A percentile compares a stretch with the other conserved stretches of the same genome.
Evolutionary conservation across 2,888 invertebrate species (phyloP).

Genomic region (Malthinus seriepunctatus): DNA sequence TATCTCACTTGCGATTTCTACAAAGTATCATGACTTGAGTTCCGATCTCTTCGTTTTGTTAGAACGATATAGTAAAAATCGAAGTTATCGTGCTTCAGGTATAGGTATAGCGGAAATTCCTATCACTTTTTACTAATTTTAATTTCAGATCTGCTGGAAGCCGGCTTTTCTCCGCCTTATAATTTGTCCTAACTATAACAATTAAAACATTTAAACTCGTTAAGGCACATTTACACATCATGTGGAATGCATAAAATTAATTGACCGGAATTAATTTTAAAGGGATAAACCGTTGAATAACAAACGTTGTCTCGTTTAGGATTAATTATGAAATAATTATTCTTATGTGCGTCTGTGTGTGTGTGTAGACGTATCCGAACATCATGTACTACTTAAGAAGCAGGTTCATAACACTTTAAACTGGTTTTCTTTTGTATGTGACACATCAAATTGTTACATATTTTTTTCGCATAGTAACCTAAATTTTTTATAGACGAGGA

Average conservation of each 20-base stretch:
- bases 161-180: no score
- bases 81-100: no score
- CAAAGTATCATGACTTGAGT: no score
- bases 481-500: constrained; percentile 10
- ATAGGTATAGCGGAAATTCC: no score
- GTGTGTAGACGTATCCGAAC: constrained; percentile 14
- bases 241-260: constrained; percentile 22
- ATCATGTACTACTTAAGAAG: constrained; percentile 20
- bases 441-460: constrained; percentile 28
- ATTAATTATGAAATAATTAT: constrained; percentile 11
- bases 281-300: neutral
- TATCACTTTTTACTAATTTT: no score
- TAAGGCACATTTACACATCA: constrained; percentile 9
- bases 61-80: no score
- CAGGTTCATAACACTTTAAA: constrained; percentile 31
- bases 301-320: neutral
- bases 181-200: no score
- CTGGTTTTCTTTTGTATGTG: constrained; percentile 26
- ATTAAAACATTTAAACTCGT: neutral
- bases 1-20: no score
- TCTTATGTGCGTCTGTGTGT: constrained; percentile 6
- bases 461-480: constrained; percentile 31
- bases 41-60: no score
- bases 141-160: no score
- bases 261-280: constrained; percentile 21